Percentiles rank a stretch among this genome's conserved stretches.
Evolutionary conservation across 2,113 vertebrate genomes (phyloP).

Genomic region (Chaetura pelagica): DNA sequence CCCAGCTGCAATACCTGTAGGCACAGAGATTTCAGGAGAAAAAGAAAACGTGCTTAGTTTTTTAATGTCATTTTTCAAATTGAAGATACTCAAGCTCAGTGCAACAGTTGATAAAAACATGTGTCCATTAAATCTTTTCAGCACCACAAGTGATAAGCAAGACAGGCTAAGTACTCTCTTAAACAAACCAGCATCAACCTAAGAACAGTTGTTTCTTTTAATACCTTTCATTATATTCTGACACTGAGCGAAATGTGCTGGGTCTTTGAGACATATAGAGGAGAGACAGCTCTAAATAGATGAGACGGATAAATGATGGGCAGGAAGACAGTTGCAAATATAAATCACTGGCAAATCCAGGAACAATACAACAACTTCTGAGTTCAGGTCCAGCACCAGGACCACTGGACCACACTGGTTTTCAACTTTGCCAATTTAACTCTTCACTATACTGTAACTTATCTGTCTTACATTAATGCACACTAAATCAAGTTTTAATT

Average conservation of each 20-base stretch:
- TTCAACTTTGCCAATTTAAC: not conserved
- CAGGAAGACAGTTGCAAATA: not conserved
- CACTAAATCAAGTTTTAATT: too few relatives aligned
- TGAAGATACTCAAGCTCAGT: not conserved
- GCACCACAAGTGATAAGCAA: not conserved
- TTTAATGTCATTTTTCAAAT: not conserved
- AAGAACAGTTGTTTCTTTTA: not conserved
- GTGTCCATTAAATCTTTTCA: not conserved
- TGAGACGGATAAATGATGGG: not conserved
- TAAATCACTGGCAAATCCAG: not conserved
- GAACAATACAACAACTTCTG: not conserved
- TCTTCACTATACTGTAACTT: not conserved
- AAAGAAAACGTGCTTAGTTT: conserved; percentile 1
- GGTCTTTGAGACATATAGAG: not conserved
- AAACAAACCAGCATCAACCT: not conserved
- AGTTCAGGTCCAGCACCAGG: not conserved
- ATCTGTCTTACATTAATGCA: too few relatives aligned
- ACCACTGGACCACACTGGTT: not conserved
- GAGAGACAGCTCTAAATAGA: not conserved
- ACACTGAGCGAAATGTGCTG: not conserved
- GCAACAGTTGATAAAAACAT: not conserved
- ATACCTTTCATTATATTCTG: not conserved
- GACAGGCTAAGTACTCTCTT: not conserved
- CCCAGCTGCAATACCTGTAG: conserved; percentile 93
- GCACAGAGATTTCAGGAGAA: conserved; percentile 31